Base-by-base conservation (phyloP, 2,888 invertebrate genomes). In the Dermolepida albohirtum region DNA sequence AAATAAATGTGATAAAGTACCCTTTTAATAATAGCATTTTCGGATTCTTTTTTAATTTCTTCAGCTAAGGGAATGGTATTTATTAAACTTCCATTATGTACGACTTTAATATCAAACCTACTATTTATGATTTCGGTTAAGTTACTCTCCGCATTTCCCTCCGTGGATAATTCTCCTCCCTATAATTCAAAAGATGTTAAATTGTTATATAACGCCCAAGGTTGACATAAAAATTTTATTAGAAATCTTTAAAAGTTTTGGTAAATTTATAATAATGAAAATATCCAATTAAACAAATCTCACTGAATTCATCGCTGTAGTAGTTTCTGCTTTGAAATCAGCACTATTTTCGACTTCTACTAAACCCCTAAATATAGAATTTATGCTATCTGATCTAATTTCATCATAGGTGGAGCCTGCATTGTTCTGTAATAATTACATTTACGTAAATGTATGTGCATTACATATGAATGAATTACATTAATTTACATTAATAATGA, bases 51-150 rank as follows among this genome's bases (percentile, higher is more conserved):
- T 62, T 44, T 47, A 12, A 44, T 62, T 47, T 34, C 59, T 47
- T 39, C 57, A 27, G 34, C 50, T 16, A 68, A 22, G 4, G 68
- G 64, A 40, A 68, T 68, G 12, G 64, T 64, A 40, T 68, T 68
- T 54, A 68, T 55, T 47, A 68, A n/a, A 34, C 14, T 49, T 7
- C 68, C 64, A 17, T 68, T 55, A 41, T 68, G 68, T 34, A 64
- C n/a, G 27, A 68, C 64, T 64, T 68, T 68, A 47, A 68, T 68
- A 49, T 55, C 52, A 63, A 68, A 68, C 52, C 27, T 49, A 43
- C 34, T 47, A 29, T 34, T 16, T 34, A 34, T 34, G 14, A 34
- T 47, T 62, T 62, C 59, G 34, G 59, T 62, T 49, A 44, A 47
- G 34, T 16, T 62, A 34, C 16, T 34, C 34, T 62, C 49, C 14